Evolutionary conservation across 2,797 vertebrate species (phyloP), one percentile per base, ranked within the genome.

Genomic region (Gallirallus australis): DNA sequence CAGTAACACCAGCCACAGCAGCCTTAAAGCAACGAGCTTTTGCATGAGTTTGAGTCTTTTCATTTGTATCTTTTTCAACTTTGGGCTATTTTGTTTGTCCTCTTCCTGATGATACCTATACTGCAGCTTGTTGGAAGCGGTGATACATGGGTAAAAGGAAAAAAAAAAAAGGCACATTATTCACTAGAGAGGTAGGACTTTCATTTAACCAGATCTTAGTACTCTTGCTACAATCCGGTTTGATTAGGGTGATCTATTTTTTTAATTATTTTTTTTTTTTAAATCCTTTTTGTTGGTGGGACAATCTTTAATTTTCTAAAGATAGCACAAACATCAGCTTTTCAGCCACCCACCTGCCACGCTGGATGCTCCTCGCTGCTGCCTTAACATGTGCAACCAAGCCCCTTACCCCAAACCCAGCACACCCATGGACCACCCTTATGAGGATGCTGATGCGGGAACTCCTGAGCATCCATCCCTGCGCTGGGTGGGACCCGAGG

Each of bases 301-400:
- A 96, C 97, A 96, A 96, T 97, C 98, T 98, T 98, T 98, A 95
- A 98, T 98, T 98, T 97, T 97, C 97, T 98, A 96, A 97, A 97
- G 98, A 97, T 85, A 95, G 96, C 96, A 96, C 97, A 95, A 93
- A 73, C 91, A 89, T 89, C 97, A 89, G 95, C 96, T 94, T 40
- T 11, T 48, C 71, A 56, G 94, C 96, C 93, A 39, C 82, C 79
- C 31, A 0, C 48, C 50, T 21, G 60, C 71, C n/a, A 1, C 72
- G 65, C 57, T 24, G 14, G n/a, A 14, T 31, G 18, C 47, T 73
- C 39, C 80, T 86, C 2, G 42, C 42, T 45, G 1, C 89, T 71
- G 78, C 81, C 85, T 78, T 59, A 65, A 66, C 20, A 4, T 21
- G 0, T 30, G 48, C 92, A 14, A 9, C 77, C 13, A 2, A 76